Conservation (phyloP, 1,140 invertebrate genomes). For the Ceratina australensis region DNA sequence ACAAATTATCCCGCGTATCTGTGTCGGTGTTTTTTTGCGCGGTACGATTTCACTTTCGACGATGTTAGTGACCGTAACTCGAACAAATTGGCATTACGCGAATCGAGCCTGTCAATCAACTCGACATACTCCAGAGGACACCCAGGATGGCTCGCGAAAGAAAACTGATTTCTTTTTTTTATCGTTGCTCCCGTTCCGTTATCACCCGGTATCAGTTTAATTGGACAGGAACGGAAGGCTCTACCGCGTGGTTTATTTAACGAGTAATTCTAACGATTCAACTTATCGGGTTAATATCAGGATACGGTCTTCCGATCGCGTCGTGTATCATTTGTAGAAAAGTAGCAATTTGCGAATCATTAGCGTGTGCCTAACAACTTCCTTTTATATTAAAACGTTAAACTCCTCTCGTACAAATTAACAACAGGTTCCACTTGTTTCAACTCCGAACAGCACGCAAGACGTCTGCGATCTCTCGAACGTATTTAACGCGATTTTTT, state of each 20-base stretch:
- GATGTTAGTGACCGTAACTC: slow-evolving; percentile 55
- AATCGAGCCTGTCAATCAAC: slow-evolving; percentile 52
- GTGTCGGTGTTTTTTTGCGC: slow-evolving; percentile 50
- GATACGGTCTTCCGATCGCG: not conserved
- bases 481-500: too few relatives aligned
- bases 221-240: not conserved
- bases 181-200: not conserved
- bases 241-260: not conserved
- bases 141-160: not conserved
- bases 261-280: not conserved
- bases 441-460: too few relatives aligned
- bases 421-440: not conserved
- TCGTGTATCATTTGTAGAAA: not conserved
- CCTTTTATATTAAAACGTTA: not conserved
- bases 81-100: slow-evolving; percentile 59
- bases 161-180: slow-evolving; percentile 10
- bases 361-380: not conserved
- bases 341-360: not conserved
- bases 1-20: slow-evolving; percentile 50
- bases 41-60: slow-evolving; percentile 62
- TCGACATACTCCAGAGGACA: slow-evolving; percentile 28
- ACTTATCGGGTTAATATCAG: not conserved
- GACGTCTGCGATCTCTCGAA: too few relatives aligned
- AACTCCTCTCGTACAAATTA: not conserved
- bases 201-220: not conserved